Percentiles rank a stretch among this genome's conserved stretches.
These are phyloP conservation scores for Sylvilagus bachmani DNA, from an alignment of 2,113 vertebrate species.

Conservation along the genomic window DNA sequence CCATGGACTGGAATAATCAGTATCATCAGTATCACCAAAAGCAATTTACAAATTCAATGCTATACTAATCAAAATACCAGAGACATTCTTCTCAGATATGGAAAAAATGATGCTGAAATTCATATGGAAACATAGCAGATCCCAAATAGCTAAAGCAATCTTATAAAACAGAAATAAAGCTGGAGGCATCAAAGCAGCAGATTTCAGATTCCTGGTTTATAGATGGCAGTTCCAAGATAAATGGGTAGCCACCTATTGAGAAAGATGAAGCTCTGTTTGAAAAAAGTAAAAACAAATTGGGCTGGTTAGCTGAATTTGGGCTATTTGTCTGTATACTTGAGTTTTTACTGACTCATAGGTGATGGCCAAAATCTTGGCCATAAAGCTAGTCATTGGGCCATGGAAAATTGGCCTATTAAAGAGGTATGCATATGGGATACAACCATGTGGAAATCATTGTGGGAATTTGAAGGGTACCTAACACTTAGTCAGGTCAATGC, in stretches of 20 bases:
- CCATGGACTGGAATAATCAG: too few relatives aligned
- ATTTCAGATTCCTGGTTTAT: neutral
- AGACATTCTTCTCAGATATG: too few relatives aligned
- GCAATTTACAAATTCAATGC: too few relatives aligned
- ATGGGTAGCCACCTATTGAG: neutral
- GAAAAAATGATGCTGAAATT: too few relatives aligned
- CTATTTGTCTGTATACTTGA: neutral
- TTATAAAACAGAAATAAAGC: too few relatives aligned
- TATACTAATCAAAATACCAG: too few relatives aligned
- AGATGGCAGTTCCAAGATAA: neutral
- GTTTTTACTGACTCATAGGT: neutral
- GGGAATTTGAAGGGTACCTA: neutral
- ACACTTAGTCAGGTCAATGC: too few relatives aligned
- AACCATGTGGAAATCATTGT: neutral
- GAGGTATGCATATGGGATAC: accelerated
- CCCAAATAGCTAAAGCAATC: too few relatives aligned
- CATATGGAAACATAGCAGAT: too few relatives aligned
- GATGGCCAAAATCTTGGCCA: neutral
- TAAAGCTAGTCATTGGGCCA: neutral
- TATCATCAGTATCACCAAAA: too few relatives aligned
- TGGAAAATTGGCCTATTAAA: neutral
- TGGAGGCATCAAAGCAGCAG: too few relatives aligned
- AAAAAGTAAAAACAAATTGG: neutral
- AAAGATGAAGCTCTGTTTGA: neutral
- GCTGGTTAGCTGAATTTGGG: neutral